Evolutionary conservation across 53 echinoderm and acorn worm species (phyloP).

Genomic region (Luidia sarsii): DNA sequence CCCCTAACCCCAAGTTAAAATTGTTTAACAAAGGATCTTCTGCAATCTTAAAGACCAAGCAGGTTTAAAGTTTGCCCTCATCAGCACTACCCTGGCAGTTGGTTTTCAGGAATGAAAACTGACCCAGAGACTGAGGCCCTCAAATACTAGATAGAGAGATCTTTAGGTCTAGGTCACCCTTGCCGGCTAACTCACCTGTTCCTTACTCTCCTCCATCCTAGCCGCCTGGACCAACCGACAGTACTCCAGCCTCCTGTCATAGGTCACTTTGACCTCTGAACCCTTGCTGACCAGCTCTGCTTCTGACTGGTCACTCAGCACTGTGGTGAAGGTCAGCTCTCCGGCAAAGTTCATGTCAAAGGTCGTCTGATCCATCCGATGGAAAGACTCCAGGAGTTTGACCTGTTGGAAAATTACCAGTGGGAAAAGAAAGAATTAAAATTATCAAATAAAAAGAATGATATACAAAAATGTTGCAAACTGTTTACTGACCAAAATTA

Average conservation of each 20-base stretch:
- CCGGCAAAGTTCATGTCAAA: slow-evolving; percentile 83
- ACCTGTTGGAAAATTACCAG: slow-evolving; percentile 55
- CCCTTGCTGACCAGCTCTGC: slow-evolving; percentile 72
- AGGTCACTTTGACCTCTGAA: slow-evolving; percentile 70
- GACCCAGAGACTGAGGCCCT: too few species aligned
- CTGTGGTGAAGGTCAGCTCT: slow-evolving; percentile 91
- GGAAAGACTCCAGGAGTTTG: slow-evolving; percentile 86
- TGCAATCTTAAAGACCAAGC: too few species aligned
- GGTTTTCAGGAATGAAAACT: too few species aligned
- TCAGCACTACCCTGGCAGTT: too few species aligned
- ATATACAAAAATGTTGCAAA: too few species aligned
- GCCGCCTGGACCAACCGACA: slow-evolving; percentile 80
- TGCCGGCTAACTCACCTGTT: slow-evolving; percentile 63
- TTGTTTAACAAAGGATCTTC: too few species aligned
- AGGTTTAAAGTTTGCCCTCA: too few species aligned
- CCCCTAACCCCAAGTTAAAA: too few species aligned
- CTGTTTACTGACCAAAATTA: too few species aligned
- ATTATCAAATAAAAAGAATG: too few species aligned
- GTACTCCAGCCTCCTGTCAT: slow-evolving; percentile 81
- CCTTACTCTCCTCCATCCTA: slow-evolving; percentile 82
- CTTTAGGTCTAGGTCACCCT: too few species aligned
- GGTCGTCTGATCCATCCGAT: slow-evolving; percentile 78
- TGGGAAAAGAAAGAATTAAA: not conserved
- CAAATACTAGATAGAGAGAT: too few species aligned
- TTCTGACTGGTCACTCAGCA: slow-evolving; percentile 84